Conservation (phyloP, 2,113 vertebrate genomes). For the Rhineura floridana region DNA sequence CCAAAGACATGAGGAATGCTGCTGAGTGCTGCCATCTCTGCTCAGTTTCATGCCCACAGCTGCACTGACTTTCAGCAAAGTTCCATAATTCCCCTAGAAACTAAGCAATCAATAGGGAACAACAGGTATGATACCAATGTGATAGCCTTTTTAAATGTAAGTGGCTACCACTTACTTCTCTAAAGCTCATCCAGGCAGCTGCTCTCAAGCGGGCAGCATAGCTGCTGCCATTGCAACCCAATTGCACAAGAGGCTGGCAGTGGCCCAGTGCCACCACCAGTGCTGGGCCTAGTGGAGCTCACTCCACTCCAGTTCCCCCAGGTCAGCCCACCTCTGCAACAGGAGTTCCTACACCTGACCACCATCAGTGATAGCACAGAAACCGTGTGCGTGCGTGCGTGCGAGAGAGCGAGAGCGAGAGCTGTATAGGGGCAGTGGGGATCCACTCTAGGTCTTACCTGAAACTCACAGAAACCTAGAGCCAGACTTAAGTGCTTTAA, state of each 20-base stretch:
- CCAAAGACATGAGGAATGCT: neutral
- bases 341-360: neutral
- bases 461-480: neutral
- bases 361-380: too few relatives aligned
- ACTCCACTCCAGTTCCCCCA: too few relatives aligned
- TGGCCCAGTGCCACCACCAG: too few relatives aligned
- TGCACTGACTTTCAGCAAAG: neutral
- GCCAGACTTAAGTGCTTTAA: neutral
- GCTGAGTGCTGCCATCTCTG: neutral
- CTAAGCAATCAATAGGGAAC: neutral
- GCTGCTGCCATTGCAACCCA: too few relatives aligned
- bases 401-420: too few relatives aligned
- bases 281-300: too few relatives aligned
- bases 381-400: too few relatives aligned
- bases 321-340: too few relatives aligned
- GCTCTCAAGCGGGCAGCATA: neutral
- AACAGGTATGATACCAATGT: neutral
- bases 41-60: neutral
- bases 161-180: neutral
- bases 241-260: too few relatives aligned
- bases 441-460: too few relatives aligned
- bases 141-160: neutral
- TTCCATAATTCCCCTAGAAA: neutral
- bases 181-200: neutral
- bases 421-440: too few relatives aligned